Percentiles rank a stretch among this genome's conserved stretches.
Evolutionary conservation across 2,888 invertebrate species (phyloP).

Genomic region (Abscondita cerata): DNA sequence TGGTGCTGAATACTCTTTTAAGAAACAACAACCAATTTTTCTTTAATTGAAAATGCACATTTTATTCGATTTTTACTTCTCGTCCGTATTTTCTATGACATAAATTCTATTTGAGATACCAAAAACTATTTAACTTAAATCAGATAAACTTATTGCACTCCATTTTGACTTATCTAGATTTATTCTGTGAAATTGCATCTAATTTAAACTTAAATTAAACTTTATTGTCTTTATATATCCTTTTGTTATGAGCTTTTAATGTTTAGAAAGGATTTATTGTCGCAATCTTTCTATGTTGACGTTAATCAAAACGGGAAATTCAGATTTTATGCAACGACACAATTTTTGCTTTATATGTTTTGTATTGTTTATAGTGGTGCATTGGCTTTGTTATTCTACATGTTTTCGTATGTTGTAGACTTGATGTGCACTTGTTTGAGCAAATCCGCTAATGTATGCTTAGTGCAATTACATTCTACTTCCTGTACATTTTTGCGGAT

Average conservation of each 20-base stretch:
- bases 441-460: too few relatives aligned
- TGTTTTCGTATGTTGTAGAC: too few relatives aligned
- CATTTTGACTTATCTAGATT: conserved; percentile 15
- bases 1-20: conserved; percentile 27
- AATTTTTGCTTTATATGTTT: too few relatives aligned
- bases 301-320: too few relatives aligned
- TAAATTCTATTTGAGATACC: conserved; percentile 2
- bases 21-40: conserved; percentile 10
- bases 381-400: too few relatives aligned
- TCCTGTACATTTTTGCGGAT: too few relatives aligned
- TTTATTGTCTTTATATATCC: conserved; percentile 13
- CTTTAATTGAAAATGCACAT: not conserved
- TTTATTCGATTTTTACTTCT: not conserved
- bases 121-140: conserved; percentile 19
- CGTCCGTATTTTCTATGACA: not conserved
- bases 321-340: too few relatives aligned
- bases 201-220: conserved; percentile 17
- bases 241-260: conserved; percentile 9
- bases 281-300: not conserved
- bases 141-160: conserved; percentile 12
- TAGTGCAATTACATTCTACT: too few relatives aligned
- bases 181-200: conserved; percentile 11
- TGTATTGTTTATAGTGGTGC: too few relatives aligned
- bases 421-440: too few relatives aligned
- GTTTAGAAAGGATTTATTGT: not conserved